These are phyloP conservation scores for Ceramica pisi DNA, from an alignment of 2,888 invertebrate species.

Conservation along the genomic window DNA sequence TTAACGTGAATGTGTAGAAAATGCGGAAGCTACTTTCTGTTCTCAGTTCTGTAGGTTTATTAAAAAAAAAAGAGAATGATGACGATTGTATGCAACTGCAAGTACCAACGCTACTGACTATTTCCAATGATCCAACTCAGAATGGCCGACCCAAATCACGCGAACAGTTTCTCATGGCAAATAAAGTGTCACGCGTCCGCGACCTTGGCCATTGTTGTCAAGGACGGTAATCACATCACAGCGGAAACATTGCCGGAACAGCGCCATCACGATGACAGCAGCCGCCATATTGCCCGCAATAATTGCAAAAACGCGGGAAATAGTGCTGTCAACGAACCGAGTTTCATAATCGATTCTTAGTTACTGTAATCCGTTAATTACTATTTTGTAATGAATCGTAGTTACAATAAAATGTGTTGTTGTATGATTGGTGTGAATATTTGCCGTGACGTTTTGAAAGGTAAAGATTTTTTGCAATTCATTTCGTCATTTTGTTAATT, in stretches of 20 bases:
- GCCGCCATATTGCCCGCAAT: slow-evolving; percentile 66
- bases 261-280: slow-evolving; percentile 76
- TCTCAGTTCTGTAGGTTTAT: not conserved
- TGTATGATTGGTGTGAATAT: slow-evolving; percentile 60
- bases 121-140: slow-evolving; percentile 31
- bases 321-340: slow-evolving; percentile 62
- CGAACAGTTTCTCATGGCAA: slow-evolving; percentile 64
- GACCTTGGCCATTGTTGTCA: slow-evolving; percentile 77
- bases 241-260: slow-evolving; percentile 75
- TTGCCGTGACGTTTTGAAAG: slow-evolving; percentile 61
- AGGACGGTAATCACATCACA: slow-evolving; percentile 74
- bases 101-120: not conserved
- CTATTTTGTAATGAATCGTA: slow-evolving; percentile 58
- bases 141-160: slow-evolving; percentile 43
- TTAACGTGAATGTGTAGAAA: slow-evolving; percentile 30
- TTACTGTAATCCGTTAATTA: slow-evolving; percentile 62
- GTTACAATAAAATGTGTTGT: slow-evolving; percentile 59
- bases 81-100: not conserved
- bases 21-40: slow-evolving; percentile 1
- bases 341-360: slow-evolving; percentile 61
- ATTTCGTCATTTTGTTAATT: slow-evolving; percentile 51
- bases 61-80: not conserved
- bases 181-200: slow-evolving; percentile 65
- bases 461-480: slow-evolving; percentile 56
- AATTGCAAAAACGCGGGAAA: slow-evolving; percentile 69